Percentiles rank a stretch among this genome's conserved stretches.
Evolutionary conservation across 1,140 invertebrate species (phyloP).

Genomic region (Campoletis sonorensis): DNA sequence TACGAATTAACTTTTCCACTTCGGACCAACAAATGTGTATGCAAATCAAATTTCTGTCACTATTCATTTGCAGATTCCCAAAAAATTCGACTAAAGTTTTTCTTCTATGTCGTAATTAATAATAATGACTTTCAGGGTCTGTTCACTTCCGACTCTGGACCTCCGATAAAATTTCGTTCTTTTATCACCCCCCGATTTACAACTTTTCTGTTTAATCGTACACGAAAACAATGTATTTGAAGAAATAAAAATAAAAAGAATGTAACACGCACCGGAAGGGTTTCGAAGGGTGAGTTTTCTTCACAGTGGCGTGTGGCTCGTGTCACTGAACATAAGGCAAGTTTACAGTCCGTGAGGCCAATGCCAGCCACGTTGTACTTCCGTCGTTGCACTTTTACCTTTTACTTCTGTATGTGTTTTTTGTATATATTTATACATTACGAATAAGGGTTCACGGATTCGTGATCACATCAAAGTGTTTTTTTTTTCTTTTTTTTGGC

Average conservation of each 20-base stretch:
- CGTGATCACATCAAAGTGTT: neutral
- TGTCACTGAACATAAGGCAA: neutral
- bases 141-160: no score
- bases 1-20: no score
- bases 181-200: no score
- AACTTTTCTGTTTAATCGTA: neutral
- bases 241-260: neutral
- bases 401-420: neutral
- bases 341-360: neutral
- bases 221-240: neutral
- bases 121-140: no score
- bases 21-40: no score
- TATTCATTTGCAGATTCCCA: no score
- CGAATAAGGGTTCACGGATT: neutral
- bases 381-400: constrained; percentile 1
- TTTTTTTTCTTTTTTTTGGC: neutral
- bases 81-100: no score
- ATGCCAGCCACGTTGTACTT: neutral
- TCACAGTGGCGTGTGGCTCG: neutral
- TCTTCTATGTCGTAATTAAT: no score
- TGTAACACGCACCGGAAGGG: neutral
- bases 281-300: neutral
- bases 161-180: no score
- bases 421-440: neutral
- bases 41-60: no score